These are phyloP conservation scores for Epizoanthus fatuus DNA, from an alignment of 92 coral and sea anemone species.

Conservation along the genomic window DNA sequence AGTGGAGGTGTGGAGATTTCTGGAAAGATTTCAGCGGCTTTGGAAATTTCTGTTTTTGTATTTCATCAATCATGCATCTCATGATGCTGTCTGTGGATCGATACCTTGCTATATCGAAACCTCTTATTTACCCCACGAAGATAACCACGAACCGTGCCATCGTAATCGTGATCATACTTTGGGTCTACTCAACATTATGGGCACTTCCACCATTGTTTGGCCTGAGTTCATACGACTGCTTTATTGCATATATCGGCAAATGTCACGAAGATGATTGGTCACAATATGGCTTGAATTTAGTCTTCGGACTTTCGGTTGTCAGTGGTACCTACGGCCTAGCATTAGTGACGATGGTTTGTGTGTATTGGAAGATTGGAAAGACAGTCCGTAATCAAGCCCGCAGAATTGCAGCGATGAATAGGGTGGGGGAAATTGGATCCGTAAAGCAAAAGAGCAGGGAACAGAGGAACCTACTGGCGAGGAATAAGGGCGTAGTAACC, in stretches of 20 bases:
- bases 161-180: conserved; percentile 40
- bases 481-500: conserved; percentile 76
- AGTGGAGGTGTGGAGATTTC: conserved; percentile 78
- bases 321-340: conserved; percentile 90
- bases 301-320: conserved; percentile 88
- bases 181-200: conserved; percentile 77
- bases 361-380: conserved; percentile 72
- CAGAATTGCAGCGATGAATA: conserved; percentile 2
- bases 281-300: conserved; percentile 77
- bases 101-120: conserved; percentile 59
- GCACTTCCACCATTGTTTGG: conserved; percentile 83
- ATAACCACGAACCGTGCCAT: conserved; percentile 64
- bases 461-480: conserved; percentile 23
- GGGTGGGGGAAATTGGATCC: background rate
- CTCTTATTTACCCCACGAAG: conserved; percentile 52
- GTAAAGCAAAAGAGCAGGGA: background rate
- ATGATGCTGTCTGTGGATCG: conserved; percentile 80
- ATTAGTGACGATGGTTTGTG: conserved; percentile 72
- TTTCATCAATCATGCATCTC: conserved; percentile 84
- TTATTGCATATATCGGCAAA: conserved; percentile 78
- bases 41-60: conserved; percentile 85
- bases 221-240: conserved; percentile 90
- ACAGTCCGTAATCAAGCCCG: conserved; percentile 65
- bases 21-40: conserved; percentile 78
- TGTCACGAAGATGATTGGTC: conserved; percentile 84